These are phyloP conservation scores for Pristiophorus japonicus DNA, from an alignment of 2,113 vertebrate genomes.

Conservation along the genomic window DNA sequence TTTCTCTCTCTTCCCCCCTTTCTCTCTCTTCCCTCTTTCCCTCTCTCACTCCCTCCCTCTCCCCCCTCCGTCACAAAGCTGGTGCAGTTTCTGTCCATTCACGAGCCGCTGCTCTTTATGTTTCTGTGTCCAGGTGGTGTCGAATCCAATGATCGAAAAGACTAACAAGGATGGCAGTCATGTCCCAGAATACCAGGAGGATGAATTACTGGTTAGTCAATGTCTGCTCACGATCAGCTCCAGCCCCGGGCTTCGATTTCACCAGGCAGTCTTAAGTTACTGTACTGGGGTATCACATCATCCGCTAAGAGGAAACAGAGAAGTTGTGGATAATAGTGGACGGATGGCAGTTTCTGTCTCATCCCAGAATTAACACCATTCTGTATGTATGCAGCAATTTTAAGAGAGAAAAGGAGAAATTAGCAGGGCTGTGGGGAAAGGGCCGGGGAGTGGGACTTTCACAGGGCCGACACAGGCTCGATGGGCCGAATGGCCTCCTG, in stretches of 20 bases:
- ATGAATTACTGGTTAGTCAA: conserved; percentile 81
- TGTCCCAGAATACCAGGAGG: conserved; percentile 87
- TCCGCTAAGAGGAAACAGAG: neutral
- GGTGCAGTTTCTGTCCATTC: neutral
- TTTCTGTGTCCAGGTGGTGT: conserved; percentile 71
- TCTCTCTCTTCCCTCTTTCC: neutral
- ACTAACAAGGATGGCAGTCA: conserved; percentile 87
- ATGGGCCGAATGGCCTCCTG: neutral
- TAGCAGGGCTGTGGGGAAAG: neutral
- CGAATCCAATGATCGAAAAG: conserved; percentile 91
- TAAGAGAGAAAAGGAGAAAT: neutral
- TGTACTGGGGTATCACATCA: neutral
- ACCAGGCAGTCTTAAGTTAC: neutral
- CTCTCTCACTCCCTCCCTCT: neutral
- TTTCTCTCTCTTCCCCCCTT: neutral
- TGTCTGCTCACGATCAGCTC: too few species aligned
- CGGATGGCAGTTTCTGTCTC: neutral
- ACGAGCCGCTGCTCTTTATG: conserved; percentile 43
- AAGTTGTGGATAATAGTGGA: neutral
- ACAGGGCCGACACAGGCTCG: neutral
- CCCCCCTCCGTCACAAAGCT: neutral
- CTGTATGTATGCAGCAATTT: neutral
- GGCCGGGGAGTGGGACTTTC: neutral
- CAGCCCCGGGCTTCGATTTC: neutral
- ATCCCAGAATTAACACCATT: neutral